Base-by-base conservation (phyloP, 2,888 invertebrate species). In the Campoplex capitator region DNA sequence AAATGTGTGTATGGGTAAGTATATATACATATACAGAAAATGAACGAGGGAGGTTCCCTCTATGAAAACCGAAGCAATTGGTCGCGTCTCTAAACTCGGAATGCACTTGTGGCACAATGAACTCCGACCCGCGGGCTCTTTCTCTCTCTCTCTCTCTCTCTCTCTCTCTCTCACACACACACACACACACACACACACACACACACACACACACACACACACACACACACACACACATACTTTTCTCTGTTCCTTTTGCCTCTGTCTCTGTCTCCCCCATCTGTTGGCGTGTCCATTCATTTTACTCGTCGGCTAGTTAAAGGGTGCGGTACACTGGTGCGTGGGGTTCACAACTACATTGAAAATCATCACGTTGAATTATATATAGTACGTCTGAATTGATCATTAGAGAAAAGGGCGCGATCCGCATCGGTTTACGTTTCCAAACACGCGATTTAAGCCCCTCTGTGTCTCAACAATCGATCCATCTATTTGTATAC, bases 41-140 rank as follows among this genome's bases (percentile, higher is more conserved):
- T 32, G 16, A 70, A 62, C 62, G 74, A 71, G 82, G 58, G 74
- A 86, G 38, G 83, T 68, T 83, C 79, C 71, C 80, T 76, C 75
- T 83, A 71, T 35, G 73, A 86, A 86, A 84, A 67, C 77, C 80
- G 48, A 68, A 90, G 89, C 91, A 91, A 92, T 92, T 91, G 92
- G 86, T 89, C 89, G 88, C 84, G 91, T 89, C 86, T 90, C 83
- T 81, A 84, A 78, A 91, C 92, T 91, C 90, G 91, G 92, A 91
- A 93, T 92, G 91, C 92, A 92, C 92, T 92, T 92, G 92, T 92
- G 91, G 94, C 92, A 93, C 94, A 92, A 94, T 94, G 93, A 93
- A 93, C 93, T 93, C 92, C 93, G 93, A 93, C 91, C 92, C 92
- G 91, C 84, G 45, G 85, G 86, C 81, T 83, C 82, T 82, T 74